These are phyloP conservation scores for Ciona savignyi DNA, from an alignment of 23 tunicate genomes.

Conservation along the genomic window DNA sequence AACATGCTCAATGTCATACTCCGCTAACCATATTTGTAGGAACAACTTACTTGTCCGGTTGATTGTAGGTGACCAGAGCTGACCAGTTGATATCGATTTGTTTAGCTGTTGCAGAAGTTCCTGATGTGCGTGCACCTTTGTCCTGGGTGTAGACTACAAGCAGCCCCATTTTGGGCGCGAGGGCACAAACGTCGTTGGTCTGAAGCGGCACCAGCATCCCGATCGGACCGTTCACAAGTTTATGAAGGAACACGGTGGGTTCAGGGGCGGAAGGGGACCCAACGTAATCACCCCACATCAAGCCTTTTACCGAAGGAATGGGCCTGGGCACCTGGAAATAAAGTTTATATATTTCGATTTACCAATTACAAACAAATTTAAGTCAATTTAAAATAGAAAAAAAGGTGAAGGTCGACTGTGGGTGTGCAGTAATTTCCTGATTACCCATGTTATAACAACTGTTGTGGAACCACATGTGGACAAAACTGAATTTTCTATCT, in stretches of 20 bases:
- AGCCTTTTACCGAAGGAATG: slow-evolving; percentile 56
- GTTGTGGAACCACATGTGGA: too few species aligned
- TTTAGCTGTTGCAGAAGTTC: slow-evolving; percentile 5
- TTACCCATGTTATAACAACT: too few species aligned
- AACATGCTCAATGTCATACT: too few species aligned
- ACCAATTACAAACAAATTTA: too few species aligned
- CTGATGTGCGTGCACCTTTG: slow-evolving; percentile 9
- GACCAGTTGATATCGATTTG: slow-evolving; percentile 75
- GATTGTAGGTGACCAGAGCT: slow-evolving; percentile 75
- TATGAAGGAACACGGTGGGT: slow-evolving; percentile 55
- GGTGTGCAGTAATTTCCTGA: too few species aligned
- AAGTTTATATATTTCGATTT: not conserved
- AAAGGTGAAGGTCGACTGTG: too few species aligned
- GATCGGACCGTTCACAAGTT: slow-evolving; percentile 35
- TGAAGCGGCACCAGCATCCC: slow-evolving; percentile 52
- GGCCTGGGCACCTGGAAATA: slow-evolving; percentile 61
- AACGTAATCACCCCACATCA: slow-evolving; percentile 90
- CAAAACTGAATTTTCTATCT: too few species aligned
- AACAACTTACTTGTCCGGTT: slow-evolving; percentile 71
- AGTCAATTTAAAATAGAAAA: too few species aligned
- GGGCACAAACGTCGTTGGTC: slow-evolving; percentile 90
- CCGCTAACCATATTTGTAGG: not conserved
- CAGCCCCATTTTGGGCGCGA: slow-evolving; percentile 71
- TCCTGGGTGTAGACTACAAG: slow-evolving; percentile 62
- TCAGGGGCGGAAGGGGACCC: slow-evolving; percentile 81